Evolutionary conservation across 2,888 invertebrate genomes (phyloP).

Genomic region (Lottia scabra): DNA sequence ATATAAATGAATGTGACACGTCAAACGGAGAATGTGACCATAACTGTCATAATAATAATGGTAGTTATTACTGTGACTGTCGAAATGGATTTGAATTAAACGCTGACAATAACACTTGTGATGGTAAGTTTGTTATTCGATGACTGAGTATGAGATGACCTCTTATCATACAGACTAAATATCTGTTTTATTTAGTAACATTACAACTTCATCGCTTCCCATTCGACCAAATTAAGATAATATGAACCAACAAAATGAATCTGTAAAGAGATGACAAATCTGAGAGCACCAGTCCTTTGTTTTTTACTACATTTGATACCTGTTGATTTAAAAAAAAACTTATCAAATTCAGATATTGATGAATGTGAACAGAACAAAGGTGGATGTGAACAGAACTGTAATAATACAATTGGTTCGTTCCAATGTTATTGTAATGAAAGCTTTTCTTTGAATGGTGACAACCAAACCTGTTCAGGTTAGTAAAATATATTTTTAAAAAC

Average conservation of each 20-base stretch:
- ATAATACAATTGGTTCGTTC: background rate
- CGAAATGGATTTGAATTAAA: constrained; percentile 23
- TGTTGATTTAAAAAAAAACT: background rate
- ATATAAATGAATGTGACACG: constrained; percentile 23
- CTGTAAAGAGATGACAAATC: too few species aligned
- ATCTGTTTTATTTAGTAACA: too few species aligned
- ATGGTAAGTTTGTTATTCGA: background rate
- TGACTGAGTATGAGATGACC: too few species aligned
- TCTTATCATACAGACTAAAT: too few species aligned
- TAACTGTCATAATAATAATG: constrained; percentile 22
- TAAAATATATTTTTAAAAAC: too few species aligned
- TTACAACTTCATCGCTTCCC: too few species aligned
- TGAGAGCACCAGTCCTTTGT: too few species aligned
- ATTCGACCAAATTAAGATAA: too few species aligned
- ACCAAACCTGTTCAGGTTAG: background rate
- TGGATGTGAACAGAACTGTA: background rate
- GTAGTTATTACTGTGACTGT: constrained; percentile 27
- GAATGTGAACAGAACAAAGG: background rate
- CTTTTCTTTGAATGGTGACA: background rate
- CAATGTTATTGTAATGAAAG: background rate
- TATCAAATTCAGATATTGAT: background rate
- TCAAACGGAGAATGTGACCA: background rate
- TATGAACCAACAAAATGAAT: too few species aligned
- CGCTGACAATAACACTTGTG: constrained; percentile 24
- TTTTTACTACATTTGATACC: too few species aligned